These are phyloP conservation scores for Bombus sylvicola DNA, from an alignment of 1,140 invertebrate species.

Conservation along the genomic window DNA sequence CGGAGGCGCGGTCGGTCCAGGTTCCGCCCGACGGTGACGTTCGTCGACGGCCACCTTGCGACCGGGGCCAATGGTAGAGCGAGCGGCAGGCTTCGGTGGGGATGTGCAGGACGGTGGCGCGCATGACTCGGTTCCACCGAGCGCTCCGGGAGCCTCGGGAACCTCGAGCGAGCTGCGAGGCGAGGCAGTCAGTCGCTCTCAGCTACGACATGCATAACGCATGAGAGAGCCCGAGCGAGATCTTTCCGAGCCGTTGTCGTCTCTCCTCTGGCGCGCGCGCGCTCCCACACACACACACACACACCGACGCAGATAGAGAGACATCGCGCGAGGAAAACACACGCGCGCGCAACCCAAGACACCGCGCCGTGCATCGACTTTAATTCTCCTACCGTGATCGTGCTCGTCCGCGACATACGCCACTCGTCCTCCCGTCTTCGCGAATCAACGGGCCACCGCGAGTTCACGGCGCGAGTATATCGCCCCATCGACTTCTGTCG, in stretches of 20 bases:
- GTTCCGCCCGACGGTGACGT: conserved; percentile 78
- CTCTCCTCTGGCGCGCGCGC: conserved; percentile 60
- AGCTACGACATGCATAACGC: conserved; percentile 85
- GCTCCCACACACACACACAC: neutral
- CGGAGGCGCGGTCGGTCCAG: conserved; percentile 61
- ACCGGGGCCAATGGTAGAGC: conserved; percentile 69
- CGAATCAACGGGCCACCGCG: conserved; percentile 17
- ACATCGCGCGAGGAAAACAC: conserved; percentile 56
- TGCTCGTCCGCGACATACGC: neutral
- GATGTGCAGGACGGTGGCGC: conserved; percentile 71
- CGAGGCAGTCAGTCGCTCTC: conserved; percentile 83
- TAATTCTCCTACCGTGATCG: conserved; percentile 42
- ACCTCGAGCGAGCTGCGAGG: conserved; percentile 80
- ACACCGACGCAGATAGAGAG: conserved; percentile 11
- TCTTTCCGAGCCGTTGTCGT: conserved; percentile 68
- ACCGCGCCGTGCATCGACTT: conserved; percentile 45
- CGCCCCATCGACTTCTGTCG: conserved; percentile 29
- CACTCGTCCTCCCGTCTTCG: conserved; percentile 21
- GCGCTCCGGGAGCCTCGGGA: conserved; percentile 74
- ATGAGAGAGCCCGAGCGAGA: conserved; percentile 81
- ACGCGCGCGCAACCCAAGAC: neutral
- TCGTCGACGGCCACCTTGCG: conserved; percentile 81
- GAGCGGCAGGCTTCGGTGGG: conserved; percentile 59
- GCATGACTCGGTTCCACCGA: conserved; percentile 76
- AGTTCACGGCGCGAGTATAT: conserved; percentile 34